Base-by-base conservation (phyloP, 2,797 vertebrate species). In the Galaxias olidus region DNA sequence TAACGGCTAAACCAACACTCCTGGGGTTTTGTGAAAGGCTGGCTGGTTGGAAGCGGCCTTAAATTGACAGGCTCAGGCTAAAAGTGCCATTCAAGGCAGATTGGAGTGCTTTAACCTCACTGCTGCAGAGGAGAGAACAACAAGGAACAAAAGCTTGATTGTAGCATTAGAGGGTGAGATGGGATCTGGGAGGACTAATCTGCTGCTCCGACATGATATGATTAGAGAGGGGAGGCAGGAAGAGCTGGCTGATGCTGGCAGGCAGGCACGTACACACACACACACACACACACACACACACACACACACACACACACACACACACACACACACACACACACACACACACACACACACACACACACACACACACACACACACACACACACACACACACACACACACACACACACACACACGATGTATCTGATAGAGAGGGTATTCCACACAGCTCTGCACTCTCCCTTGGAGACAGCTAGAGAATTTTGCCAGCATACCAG, bases 151-250 rank as follows among this genome's bases (percentile, higher is more conserved):
- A 88, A 79, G 82, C 77, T 72, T 82, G 85, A 88, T 84, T 86
- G 87, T 90, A 84, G 84, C 86, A 82, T 88, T 84, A 82, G 78
- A 86, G 77, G 82, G 74, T 78, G 76, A 74, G 80, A 86, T 82
- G 80, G 75, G 85, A 91, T 89, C 88, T 84, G 81, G 83, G 76
- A 88, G 81, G 85, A 89, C 87, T 90, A 90, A 91, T 90, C 89
- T 90, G 78, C 87, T 83, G 79, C 84, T 84, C 65, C 58, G 79
- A 90, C 86, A 89, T 87, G 87, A 93, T 91, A 86, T 89, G 91
- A 92, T 92, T 90, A 91, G 84, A 83, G 78, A 71, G 52, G 69
- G 76, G 76, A 78, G 84, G 80, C 85, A 86, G 87, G 86, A 88
- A 89, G 76, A 81, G 80, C 83, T 81, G 78, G 30, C 59, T 52